These are phyloP conservation scores for Xyliphius kryptos DNA, from an alignment of 2,113 vertebrate species.

Conservation along the genomic window DNA sequence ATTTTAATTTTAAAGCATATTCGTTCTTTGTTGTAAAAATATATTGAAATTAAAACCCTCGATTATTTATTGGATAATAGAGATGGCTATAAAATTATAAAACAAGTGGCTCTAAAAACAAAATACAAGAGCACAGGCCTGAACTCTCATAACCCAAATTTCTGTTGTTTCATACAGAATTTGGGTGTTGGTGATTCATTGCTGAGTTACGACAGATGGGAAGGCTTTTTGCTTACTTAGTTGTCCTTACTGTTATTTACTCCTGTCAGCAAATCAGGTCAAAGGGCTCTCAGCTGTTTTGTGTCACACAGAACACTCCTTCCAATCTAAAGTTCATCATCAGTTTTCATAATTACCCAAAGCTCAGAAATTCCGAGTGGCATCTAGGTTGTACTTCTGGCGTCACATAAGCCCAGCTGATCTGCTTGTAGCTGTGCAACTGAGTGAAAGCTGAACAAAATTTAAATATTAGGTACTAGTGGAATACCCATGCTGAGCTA, in stretches of 20 bases:
- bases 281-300: constrained; percentile 36
- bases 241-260: constrained; percentile 32
- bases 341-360: background rate
- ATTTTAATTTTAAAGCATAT: too few relatives aligned
- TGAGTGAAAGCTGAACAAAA: too few relatives aligned
- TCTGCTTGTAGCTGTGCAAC: too few relatives aligned
- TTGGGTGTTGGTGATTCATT: constrained; percentile 27
- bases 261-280: constrained; percentile 26
- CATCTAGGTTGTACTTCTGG: too few relatives aligned
- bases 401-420: too few relatives aligned
- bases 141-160: constrained; percentile 26
- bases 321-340: constrained; percentile 7
- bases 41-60: too few relatives aligned
- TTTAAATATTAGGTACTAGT: too few relatives aligned
- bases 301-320: constrained; percentile 20
- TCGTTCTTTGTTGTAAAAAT: too few relatives aligned
- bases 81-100: too few relatives aligned
- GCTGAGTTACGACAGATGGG: constrained; percentile 14
- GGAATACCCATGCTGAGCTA: too few relatives aligned
- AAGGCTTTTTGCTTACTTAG: constrained; percentile 9
- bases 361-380: background rate
- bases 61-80: too few relatives aligned
- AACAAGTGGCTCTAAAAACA: background rate
- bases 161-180: constrained; percentile 13
- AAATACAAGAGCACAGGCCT: background rate